A percentile compares a stretch with the other conserved stretches of the same genome.
Evolutionary conservation across 2,888 invertebrate genomes (phyloP).

Genomic region (Acanthoscelides obtectus): DNA sequence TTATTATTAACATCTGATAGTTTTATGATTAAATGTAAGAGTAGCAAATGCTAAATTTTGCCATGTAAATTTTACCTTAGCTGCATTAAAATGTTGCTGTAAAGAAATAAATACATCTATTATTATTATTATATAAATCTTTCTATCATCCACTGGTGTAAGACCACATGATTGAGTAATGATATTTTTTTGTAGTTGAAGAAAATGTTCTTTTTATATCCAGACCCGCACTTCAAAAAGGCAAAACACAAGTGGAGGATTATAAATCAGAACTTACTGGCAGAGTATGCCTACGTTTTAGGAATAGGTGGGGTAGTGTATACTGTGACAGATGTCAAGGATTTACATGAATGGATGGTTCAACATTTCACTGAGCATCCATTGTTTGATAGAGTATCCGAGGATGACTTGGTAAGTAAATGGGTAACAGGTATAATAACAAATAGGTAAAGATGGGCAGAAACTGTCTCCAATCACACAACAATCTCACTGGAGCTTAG

Average conservation of each 20-base stretch:
- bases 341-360: constrained; percentile 96
- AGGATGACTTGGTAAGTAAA: constrained; percentile 70
- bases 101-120: neutral
- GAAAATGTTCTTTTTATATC: constrained; percentile 98
- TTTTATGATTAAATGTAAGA: no score
- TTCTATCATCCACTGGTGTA: neutral
- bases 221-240: constrained; percentile 99
- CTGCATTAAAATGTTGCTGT: no score
- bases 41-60: no score
- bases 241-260: constrained; percentile 99
- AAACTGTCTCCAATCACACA: no score
- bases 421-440: no score
- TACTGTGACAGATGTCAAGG: constrained; percentile 96
- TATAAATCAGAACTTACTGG: constrained; percentile 84
- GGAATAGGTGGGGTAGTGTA: constrained; percentile 83
- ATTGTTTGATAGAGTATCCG: constrained; percentile 70
- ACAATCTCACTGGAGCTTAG: no score
- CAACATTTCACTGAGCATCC: constrained; percentile 87
- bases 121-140: neutral
- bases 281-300: constrained; percentile 96
- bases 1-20: no score
- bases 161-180: neutral
- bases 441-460: no score
- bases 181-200: constrained; percentile 61
- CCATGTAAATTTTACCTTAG: no score